These are phyloP conservation scores for Plusia festucae DNA, from an alignment of 2,888 invertebrate genomes.

Conservation along the genomic window DNA sequence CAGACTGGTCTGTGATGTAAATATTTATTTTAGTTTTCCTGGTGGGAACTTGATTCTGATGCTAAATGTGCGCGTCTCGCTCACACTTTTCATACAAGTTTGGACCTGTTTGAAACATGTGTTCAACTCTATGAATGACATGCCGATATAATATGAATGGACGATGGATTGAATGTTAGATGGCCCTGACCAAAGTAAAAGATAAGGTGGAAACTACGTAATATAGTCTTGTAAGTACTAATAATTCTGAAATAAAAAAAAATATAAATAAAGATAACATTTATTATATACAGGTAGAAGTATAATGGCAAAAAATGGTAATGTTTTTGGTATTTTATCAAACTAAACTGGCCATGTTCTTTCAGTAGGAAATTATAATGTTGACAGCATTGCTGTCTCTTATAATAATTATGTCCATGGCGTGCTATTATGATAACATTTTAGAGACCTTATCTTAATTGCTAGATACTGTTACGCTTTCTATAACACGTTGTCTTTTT, in stretches of 20 bases:
- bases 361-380: slow-evolving; percentile 1
- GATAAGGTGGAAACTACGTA: slow-evolving; percentile 14
- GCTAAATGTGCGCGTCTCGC: slow-evolving; percentile 17
- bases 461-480: slow-evolving; percentile 1
- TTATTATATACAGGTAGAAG: too few relatives aligned
- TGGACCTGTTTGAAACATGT: slow-evolving; percentile 33
- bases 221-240: slow-evolving; percentile 5
- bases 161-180: slow-evolving; percentile 28
- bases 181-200: slow-evolving; percentile 20
- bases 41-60: slow-evolving; percentile 16
- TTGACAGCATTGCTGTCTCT: neutral
- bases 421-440: neutral
- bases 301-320: too few relatives aligned
- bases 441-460: neutral
- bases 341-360: neutral
- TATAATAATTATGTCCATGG: neutral
- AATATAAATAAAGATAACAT: too few relatives aligned
- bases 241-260: neutral
- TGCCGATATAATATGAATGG: slow-evolving; percentile 30
- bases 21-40: slow-evolving; percentile 19
- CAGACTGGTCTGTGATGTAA: neutral
- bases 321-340: neutral
- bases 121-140: slow-evolving; percentile 32
- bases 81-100: slow-evolving; percentile 27
- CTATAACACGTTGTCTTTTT: neutral